These are phyloP conservation scores for Halichondria panicea DNA, from an alignment of 37 sponge, comb jelly and placozoan species.

Conservation along the genomic window DNA sequence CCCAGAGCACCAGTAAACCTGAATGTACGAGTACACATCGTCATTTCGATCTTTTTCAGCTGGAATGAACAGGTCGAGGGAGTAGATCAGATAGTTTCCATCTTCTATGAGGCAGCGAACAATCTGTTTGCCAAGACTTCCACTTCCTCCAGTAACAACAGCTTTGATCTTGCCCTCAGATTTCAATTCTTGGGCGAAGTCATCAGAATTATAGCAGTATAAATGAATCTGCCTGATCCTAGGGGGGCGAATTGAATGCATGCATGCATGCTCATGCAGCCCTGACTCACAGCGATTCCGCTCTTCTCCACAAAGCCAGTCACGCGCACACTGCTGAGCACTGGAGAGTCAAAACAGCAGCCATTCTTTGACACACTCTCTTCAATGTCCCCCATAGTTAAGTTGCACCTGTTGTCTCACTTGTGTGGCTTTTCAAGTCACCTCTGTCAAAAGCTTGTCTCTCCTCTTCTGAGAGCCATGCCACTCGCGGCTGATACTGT, in stretches of 20 bases:
- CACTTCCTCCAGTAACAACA: conserved; percentile 54
- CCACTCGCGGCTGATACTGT: neutral
- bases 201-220: no score
- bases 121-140: conserved; percentile 26
- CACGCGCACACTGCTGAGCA: conserved; percentile 23
- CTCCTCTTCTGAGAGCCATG: conserved; percentile 6
- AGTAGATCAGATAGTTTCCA: conserved; percentile 56
- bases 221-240: no score
- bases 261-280: no score
- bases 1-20: conserved; percentile 23
- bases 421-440: no score
- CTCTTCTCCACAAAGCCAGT: conserved; percentile 19
- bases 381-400: neutral
- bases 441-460: no score
- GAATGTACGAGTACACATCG: conserved; percentile 48
- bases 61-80: conserved; percentile 49
- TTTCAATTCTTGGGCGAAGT: no score
- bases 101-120: conserved; percentile 30
- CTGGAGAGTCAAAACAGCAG: conserved; percentile 42
- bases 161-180: conserved; percentile 17
- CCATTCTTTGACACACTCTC: conserved; percentile 40
- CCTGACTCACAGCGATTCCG: conserved; percentile 49
- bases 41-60: conserved; percentile 19
- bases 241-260: no score
- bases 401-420: neutral